Base-by-base conservation (phyloP, 2,113 vertebrate genomes). In the Takifugu bimaculatus region DNA sequence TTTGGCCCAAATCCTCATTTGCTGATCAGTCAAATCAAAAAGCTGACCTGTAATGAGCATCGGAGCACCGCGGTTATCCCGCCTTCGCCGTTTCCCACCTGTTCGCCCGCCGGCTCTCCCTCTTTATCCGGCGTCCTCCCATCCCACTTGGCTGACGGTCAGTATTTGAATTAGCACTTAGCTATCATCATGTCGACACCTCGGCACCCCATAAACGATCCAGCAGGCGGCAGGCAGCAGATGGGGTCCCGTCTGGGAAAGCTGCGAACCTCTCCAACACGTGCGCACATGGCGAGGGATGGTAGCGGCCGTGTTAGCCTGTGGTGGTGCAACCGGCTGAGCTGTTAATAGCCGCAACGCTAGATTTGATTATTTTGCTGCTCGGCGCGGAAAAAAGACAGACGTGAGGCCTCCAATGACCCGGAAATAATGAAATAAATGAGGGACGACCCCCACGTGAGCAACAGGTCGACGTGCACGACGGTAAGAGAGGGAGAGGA, bases 141-240 rank as follows among this genome's bases (percentile, higher is more conserved):
- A 11, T 50, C 27, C 59, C 11, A 29, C 26, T 51, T 74, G 66
- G 69, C 53, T 1, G 2, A 2, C 26, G 43, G 9, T 60, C 63
- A 6, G 26, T 58, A 60, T 71, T 62, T 65, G 29, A 71, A 79
- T 79, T 61, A 62, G 52, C 15, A 42, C 57, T 74, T 70, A 69
- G 71, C 66, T 62, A 47, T 13, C 56, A 68, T 45, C 26, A 25
- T 2, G 35, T 58, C 79, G 84, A 67, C 74, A 57, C n/a, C 29
- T 76, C 65, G 80, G 67, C 69, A 67, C 43, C 29, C 12, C 52
- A 51, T 59, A 54, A 66, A 61, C 61, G 70, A 48, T 65, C 32
- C 54, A 43, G 50, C 54, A 63, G 45, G 65, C 67, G 74, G 4
- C 20, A 14, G 39, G 74, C 67, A 65, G 63, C 81, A 84, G 81